Evolutionary conservation across 2,888 invertebrate genomes (phyloP).

Genomic region (Drosophila tripunctata): DNA sequence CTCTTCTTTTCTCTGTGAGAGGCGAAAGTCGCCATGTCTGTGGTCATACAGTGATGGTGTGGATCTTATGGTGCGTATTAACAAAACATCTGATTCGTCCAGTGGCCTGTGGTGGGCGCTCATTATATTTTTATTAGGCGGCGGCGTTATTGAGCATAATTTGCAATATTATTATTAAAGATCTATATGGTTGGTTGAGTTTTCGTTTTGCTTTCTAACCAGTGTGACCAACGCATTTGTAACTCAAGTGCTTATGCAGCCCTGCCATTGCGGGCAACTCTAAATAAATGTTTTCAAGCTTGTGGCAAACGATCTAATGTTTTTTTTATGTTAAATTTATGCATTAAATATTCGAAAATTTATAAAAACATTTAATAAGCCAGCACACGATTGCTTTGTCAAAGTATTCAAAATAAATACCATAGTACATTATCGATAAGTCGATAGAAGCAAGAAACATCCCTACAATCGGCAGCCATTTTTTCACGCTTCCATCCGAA

Average conservation of each 20-base stretch:
- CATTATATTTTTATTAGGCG: constrained; percentile 53
- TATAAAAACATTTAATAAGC: no score
- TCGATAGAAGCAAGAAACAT: constrained; percentile 37
- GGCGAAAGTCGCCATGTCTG: constrained; percentile 82
- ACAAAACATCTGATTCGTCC: constrained; percentile 75
- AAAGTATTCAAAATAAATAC: constrained; percentile 15
- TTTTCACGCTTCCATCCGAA: constrained; percentile 71
- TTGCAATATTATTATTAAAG: constrained; percentile 25
- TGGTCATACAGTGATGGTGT: constrained; percentile 82
- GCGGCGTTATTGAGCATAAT: constrained; percentile 30
- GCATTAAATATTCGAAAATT: no score
- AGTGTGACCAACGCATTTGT: constrained; percentile 31
- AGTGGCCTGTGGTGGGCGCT: constrained; percentile 76
- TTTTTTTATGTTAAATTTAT: no score
- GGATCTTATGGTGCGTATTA: constrained; percentile 80
- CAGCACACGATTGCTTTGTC: no score
- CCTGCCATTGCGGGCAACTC: constrained; percentile 2
- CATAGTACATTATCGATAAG: constrained; percentile 15
- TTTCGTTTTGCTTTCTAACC: constrained; percentile 41
- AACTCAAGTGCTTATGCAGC: background rate
- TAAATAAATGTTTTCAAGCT: no score
- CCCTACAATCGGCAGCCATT: constrained; percentile 75
- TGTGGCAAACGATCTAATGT: no score
- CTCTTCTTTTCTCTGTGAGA: constrained; percentile 81
- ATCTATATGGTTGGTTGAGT: constrained; percentile 23